Base-by-base conservation (phyloP, 2,888 invertebrate genomes). In the Drosophila subquinaria region DNA sequence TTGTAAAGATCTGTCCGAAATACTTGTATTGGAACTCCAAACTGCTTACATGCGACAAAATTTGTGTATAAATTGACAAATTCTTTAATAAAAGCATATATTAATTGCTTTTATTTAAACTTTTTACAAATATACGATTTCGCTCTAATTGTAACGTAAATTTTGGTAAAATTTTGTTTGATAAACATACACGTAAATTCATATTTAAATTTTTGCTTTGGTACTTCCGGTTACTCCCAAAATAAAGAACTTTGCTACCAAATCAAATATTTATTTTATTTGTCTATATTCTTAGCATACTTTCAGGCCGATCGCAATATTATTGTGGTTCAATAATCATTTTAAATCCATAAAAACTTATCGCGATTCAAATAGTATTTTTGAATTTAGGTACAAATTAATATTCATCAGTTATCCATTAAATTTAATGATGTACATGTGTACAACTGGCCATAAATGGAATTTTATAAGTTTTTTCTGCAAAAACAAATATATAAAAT, bases 1-100 rank as follows among this genome's bases (percentile, higher is more conserved):
- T 83, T 38, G 79, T 86, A 1, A 81, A 77, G 66, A 33, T 4
- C 0, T 83, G 83, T 33, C 83, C 87, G 3, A 38, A 40, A 2
- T 68, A 67, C 53, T 52, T 83, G 3, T 77, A 47, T 20, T 83
- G 86, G 86, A 83, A 86, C 40, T 81, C 83, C 1, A 33, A 69
- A 11, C 40, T 83, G 40, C 56, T 60, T 2, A 83, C 86, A 5
- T 86, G 83, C 50, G 87, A 86, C 47, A 83, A 83, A 53, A 59
- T 61, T 3, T 83, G 83, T 57, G 50, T 77, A 9, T 83, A 56
- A 53, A 2, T 35, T n/a, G 4, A 17, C 15, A 3, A 13, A 0
- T 13, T n/a, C 3, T 10, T 20, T 1, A n/a, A n/a, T n/a, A n/a
- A 38, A 36, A 36, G 13, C 11, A 27, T 5, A 27, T 27, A 5